phyloP scores from a whole-genome alignment of 92 coral and sea anemone species.

The Muricea muricata region DNA sequence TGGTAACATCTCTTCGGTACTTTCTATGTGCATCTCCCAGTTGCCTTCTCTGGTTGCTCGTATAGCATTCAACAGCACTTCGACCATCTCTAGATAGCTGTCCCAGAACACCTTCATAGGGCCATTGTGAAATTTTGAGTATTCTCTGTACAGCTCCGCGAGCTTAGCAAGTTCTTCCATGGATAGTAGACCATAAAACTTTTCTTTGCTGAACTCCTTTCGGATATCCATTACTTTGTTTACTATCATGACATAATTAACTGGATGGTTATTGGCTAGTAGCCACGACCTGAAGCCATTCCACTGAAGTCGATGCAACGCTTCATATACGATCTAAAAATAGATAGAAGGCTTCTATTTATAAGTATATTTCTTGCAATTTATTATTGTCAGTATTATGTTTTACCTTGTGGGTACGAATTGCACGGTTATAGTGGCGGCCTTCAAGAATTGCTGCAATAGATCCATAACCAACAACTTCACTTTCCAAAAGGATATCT shows the following conservation, averaged over 20 bases:
- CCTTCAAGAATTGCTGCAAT: conserved; percentile 63
- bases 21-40: conserved; percentile 65
- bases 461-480: conserved; percentile 67
- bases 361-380: background rate
- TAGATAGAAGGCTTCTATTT: conserved; percentile 2
- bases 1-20: conserved; percentile 63
- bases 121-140: conserved; percentile 56
- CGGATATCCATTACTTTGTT: conserved; percentile 53
- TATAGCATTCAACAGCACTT: conserved; percentile 43
- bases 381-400: background rate
- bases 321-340: conserved; percentile 55
- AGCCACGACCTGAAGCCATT: conserved; percentile 21
- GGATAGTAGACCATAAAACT: conserved; percentile 51
- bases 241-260: conserved; percentile 40
- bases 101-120: too few species aligned
- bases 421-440: conserved; percentile 65
- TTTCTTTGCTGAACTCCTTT: conserved; percentile 39
- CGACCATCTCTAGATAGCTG: too few species aligned
- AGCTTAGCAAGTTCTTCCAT: conserved; percentile 48
- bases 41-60: conserved; percentile 69
- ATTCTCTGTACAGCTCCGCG: conserved; percentile 44
- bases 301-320: conserved; percentile 49
- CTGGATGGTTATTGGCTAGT: conserved; percentile 21
- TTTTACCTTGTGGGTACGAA: conserved; percentile 57
- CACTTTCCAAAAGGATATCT: too few species aligned